phyloP scores from a whole-genome alignment of 2,113 vertebrate species.

The Pseudopipra pipra region DNA sequence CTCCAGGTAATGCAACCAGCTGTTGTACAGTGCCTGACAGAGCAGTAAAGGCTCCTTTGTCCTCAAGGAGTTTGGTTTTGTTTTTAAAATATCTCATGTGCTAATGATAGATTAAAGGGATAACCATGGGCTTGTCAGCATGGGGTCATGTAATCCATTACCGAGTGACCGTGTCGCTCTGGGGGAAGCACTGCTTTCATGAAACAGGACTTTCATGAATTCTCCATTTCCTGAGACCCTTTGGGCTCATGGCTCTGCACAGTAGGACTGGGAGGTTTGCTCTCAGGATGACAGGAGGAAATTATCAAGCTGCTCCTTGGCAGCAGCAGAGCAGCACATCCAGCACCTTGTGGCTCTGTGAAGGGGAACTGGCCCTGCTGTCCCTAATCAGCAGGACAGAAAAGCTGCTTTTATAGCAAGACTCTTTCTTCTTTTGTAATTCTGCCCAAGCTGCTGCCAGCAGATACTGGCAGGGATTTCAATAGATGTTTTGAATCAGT shows the following conservation, averaged over 20 bases:
- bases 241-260: not conserved
- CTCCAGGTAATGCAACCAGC: not conserved
- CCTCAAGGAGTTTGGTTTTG: not conserved
- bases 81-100: not conserved
- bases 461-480: constrained; percentile 27
- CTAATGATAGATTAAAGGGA: not conserved
- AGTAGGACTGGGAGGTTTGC: not conserved
- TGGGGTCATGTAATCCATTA: fast-evolving
- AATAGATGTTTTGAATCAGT: not conserved
- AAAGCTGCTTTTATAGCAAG: not conserved
- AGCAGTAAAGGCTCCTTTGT: not conserved
- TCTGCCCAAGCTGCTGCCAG: constrained; percentile 2
- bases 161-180: fast-evolving
- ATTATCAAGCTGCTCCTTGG: not conserved
- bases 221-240: not conserved
- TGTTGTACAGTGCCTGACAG: fast-evolving
- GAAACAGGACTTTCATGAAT: not conserved
- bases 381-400: not conserved
- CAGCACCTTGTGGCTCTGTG: not conserved
- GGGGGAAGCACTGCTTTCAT: not conserved
- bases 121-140: not conserved
- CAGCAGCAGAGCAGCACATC: not conserved
- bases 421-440: not conserved
- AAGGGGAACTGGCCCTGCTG: not conserved
- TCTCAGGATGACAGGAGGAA: not conserved